Base-by-base conservation (phyloP, 2,888 invertebrate species). In the Acleris literana region DNA sequence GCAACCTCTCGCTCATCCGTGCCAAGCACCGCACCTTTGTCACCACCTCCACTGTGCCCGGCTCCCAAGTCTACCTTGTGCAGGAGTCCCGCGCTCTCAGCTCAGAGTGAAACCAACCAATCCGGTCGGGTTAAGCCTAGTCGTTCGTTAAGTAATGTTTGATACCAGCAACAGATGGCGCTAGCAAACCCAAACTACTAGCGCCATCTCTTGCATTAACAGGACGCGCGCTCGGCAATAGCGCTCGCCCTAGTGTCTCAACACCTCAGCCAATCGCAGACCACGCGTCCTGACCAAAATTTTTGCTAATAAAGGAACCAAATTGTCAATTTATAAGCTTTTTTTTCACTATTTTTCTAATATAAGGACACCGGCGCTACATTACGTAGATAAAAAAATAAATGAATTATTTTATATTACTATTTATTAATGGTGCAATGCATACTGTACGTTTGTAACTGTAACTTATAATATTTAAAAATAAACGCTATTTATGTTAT, bases 21-120 rank as follows among this genome's bases (percentile, higher is more conserved):
- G 98, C 99, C 93, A 99, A 99, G 94, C 99, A 99, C 94, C 98
- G 99, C 94, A 97, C 98, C 90, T 98, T 98, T 93, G 98, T 98
- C 85, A 98, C 98, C 94, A 97, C 97, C 89, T 97, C 96, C 90
- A 95, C 97, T 79, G 96, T 97, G 81, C 97, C 97, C 90, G 97
- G 97, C 82, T 97, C 97, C 84, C 97, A 97, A 93, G 97, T 97
- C 81, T 97, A 97, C 93, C 94, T 97, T 89, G 97, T 97, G 76
- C 97, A 97, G 93, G 97, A 97, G 93, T 95, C 96, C 87, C 96
- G 94, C 84, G 94, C 94, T 82, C 92, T 94, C 84, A 90, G 91
- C 90, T 78, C 90, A 73, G 92, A 92, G 85, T 87, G 85, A 88
- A 80, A 25, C 44, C n/a, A 43, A 20, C 44, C 80, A 84, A 61